A percentile compares a stretch with the other conserved stretches of the same genome.
phyloP scores from a whole-genome alignment of 2,113 vertebrate species.

The Oryzias melastigma region DNA sequence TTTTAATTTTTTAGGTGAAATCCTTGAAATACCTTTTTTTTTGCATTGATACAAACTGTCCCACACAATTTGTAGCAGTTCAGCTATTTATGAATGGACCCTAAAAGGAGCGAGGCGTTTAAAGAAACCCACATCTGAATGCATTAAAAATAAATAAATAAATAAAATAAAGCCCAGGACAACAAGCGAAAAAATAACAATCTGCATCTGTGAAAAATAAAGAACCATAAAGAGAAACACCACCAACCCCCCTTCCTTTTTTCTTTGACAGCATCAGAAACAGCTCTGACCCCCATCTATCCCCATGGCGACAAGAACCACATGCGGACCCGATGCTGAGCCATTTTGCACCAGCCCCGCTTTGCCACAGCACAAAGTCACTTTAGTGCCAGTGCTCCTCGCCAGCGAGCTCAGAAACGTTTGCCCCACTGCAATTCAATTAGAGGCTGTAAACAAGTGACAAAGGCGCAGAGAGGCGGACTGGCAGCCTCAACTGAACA shows the following conservation, averaged over 20 bases:
- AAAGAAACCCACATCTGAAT: no score
- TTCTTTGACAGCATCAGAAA: conserved; percentile 59
- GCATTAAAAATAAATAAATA: neutral
- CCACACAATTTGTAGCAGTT: no score
- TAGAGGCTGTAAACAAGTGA: conserved; percentile 69
- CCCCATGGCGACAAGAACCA: conserved; percentile 53
- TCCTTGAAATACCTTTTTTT: no score
- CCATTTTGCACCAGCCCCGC: conserved; percentile 31
- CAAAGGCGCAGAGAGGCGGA: conserved; percentile 62
- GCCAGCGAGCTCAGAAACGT: conserved; percentile 46
- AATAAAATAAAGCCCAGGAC: neutral
- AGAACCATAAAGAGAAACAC: conserved; percentile 8
- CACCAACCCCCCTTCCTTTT: conserved; percentile 41
- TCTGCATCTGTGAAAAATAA: neutral
- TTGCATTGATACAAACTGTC: no score
- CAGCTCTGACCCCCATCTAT: conserved; percentile 50
- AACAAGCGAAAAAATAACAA: neutral
- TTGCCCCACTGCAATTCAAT: conserved; percentile 71
- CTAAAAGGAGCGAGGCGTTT: no score
- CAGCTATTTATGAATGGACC: no score
- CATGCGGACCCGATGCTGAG: conserved; percentile 53
- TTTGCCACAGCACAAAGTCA: conserved; percentile 35
- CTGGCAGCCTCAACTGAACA: conserved; percentile 50
- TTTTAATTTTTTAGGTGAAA: no score
- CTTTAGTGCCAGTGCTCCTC: conserved; percentile 31